A percentile compares a stretch with the other conserved stretches of the same genome.
These are phyloP conservation scores for Zeuzera pyrina DNA, from an alignment of 2,888 invertebrate genomes.

Conservation along the genomic window DNA sequence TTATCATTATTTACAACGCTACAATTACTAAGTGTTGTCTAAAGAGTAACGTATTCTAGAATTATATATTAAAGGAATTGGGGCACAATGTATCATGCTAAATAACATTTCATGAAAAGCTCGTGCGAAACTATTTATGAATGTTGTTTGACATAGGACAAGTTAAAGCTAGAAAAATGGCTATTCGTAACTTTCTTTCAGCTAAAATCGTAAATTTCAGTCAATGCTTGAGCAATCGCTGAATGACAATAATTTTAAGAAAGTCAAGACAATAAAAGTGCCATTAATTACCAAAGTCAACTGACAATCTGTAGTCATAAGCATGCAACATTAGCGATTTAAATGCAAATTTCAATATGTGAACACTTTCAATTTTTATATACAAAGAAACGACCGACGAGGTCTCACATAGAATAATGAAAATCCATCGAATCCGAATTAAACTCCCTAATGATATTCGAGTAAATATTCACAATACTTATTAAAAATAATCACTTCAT, in stretches of 20 bases:
- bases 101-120: too few species aligned
- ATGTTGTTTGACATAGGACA: too few species aligned
- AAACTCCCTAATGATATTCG: constrained; percentile 62
- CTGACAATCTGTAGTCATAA: constrained; percentile 24
- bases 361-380: constrained; percentile 63
- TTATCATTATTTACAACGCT: constrained; percentile 21
- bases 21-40: constrained; percentile 17
- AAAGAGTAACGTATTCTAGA: constrained; percentile 34
- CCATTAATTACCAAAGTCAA: too few species aligned
- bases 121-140: too few species aligned
- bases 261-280: constrained; percentile 1
- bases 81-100: constrained; percentile 40
- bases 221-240: constrained; percentile 62
- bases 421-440: constrained; percentile 47
- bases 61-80: constrained; percentile 46
- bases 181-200: too few species aligned
- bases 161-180: too few species aligned
- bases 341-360: constrained; percentile 66
- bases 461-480: constrained; percentile 65
- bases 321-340: constrained; percentile 64
- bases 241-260: constrained; percentile 24
- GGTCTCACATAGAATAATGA: constrained; percentile 35
- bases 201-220: constrained; percentile 25
- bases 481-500: constrained; percentile 45
- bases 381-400: constrained; percentile 46